phyloP scores from a whole-genome alignment of 92 coral and sea anemone species.

The Epizoanthus scotinus region DNA sequence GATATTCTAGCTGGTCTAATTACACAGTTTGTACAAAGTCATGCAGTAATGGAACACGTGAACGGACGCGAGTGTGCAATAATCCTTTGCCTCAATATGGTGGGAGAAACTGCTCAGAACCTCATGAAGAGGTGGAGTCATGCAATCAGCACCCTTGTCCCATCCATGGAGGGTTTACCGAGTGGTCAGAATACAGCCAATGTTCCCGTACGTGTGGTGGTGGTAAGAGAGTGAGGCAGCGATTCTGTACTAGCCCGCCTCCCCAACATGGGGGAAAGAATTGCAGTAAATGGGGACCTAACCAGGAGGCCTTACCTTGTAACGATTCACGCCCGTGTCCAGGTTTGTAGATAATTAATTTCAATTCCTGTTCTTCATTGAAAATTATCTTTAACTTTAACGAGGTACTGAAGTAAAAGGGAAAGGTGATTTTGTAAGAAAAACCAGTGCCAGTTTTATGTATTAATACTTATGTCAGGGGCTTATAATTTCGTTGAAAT shows the following conservation, averaged over 20 bases:
- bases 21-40: constrained; percentile 57
- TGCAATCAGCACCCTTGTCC: constrained; percentile 71
- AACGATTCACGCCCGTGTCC: constrained; percentile 73
- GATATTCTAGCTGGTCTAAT: constrained; percentile 58
- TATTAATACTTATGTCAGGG: too few relatives aligned
- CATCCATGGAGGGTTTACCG: constrained; percentile 66
- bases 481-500: too few relatives aligned
- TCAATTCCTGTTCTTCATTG: neutral
- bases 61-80: constrained; percentile 55
- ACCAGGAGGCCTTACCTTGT: constrained; percentile 49
- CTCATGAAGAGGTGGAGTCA: constrained; percentile 24
- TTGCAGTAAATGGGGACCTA: constrained; percentile 72
- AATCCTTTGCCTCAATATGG: constrained; percentile 69
- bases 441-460: too few relatives aligned
- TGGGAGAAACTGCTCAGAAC: constrained; percentile 61
- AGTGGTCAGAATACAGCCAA: constrained; percentile 63
- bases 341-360: constrained; percentile 54
- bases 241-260: constrained; percentile 68
- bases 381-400: neutral
- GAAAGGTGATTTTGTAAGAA: too few relatives aligned
- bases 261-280: constrained; percentile 74
- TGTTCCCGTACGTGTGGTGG: constrained; percentile 77
- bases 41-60: constrained; percentile 52
- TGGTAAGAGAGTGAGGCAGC: constrained; percentile 65
- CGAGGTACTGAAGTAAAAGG: too few relatives aligned